A percentile compares a stretch with the other conserved stretches of the same genome.
These are phyloP conservation scores for Scylla paramamosain DNA, from an alignment of 1,140 invertebrate genomes.

Conservation along the genomic window DNA sequence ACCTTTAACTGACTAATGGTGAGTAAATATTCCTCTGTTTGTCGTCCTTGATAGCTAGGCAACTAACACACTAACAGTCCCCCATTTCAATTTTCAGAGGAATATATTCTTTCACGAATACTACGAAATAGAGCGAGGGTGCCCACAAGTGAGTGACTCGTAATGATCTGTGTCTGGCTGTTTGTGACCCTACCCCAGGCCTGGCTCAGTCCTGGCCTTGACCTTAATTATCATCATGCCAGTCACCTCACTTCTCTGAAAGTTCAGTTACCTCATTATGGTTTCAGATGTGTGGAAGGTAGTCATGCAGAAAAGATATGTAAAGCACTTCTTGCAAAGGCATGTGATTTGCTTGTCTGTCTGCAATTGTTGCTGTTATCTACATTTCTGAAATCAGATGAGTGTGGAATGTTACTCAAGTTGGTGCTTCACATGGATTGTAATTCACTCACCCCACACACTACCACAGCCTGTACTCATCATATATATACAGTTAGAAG, in stretches of 20 bases:
- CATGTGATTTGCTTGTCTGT: slow-evolving; percentile 33
- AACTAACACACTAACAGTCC: slow-evolving; percentile 68
- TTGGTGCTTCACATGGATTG: slow-evolving; percentile 50
- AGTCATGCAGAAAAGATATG: slow-evolving; percentile 38
- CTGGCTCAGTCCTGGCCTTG: slow-evolving; percentile 57
- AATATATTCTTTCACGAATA: slow-evolving; percentile 78
- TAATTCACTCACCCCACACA: slow-evolving; percentile 27
- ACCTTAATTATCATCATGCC: slow-evolving; percentile 51
- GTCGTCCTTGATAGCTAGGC: background rate
- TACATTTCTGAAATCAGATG: slow-evolving; percentile 52
- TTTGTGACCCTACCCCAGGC: slow-evolving; percentile 68
- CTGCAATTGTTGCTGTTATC: slow-evolving; percentile 33
- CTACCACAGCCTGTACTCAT: slow-evolving; percentile 47
- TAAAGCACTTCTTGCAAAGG: slow-evolving; percentile 32
- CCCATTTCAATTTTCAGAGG: slow-evolving; percentile 75
- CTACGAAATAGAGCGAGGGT: slow-evolving; percentile 76
- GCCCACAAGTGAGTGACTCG: slow-evolving; percentile 75
- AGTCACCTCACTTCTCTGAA: slow-evolving; percentile 54
- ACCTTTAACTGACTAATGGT: slow-evolving; percentile 60
- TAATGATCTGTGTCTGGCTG: slow-evolving; percentile 72
- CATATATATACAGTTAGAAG: background rate
- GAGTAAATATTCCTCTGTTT: slow-evolving; percentile 55
- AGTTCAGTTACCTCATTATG: slow-evolving; percentile 44
- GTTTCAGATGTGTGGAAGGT: slow-evolving; percentile 54
- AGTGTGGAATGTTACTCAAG: slow-evolving; percentile 59